Evolutionary conservation across 2,797 vertebrate genomes (phyloP), one percentile per base, ranked within the genome.

Genomic region (Schizothorax lantsangensis): DNA sequence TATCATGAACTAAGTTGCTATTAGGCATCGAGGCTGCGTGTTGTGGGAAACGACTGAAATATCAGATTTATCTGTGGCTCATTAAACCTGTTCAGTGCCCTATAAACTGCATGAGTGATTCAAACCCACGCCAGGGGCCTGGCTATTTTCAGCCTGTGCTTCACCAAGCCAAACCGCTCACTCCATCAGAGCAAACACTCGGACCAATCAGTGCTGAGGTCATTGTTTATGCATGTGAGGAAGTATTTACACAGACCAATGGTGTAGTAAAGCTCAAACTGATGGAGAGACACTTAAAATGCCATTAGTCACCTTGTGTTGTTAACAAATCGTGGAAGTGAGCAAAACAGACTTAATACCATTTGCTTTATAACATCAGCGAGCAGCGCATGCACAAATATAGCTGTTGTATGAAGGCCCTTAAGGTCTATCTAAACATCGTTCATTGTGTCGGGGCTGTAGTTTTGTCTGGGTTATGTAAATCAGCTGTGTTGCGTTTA

Each of bases 381-480:
- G 45, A 43, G 75, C 84, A 72, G 54, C 10, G 10, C 68, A 64
- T 30, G 49, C 69, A 49, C 75, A 79, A 72, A 85, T 79, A 45
- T 85, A 79, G 26, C 77, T 47, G 68, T 79, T 72, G 84, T 85
- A 71, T 79, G 52, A 85, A 85, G 78, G 66, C 84, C 84, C 66
- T 79, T 85, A 85, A 85, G 75, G 49, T 79, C 78, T 72, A 23
- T 85, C 75, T 45, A 36, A 85, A 72, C 77, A 85, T 71, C n/a
- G 8, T 79, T 85, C 83, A 79, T 68, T 30, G 64, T 57, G 74
- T 85, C 12, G 8, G 83, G 17, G 64, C 64, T 85, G 66, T 79
- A 23, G 68, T 79, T 85, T 59, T 79, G 90, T 89, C 89, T 91
- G 91, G 89, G 91, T 83, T 89, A 83, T 93, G 90, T 94, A 92